Conservation (phyloP, 2,797 vertebrate genomes). For the Synaphobranchus kaupii region DNA sequence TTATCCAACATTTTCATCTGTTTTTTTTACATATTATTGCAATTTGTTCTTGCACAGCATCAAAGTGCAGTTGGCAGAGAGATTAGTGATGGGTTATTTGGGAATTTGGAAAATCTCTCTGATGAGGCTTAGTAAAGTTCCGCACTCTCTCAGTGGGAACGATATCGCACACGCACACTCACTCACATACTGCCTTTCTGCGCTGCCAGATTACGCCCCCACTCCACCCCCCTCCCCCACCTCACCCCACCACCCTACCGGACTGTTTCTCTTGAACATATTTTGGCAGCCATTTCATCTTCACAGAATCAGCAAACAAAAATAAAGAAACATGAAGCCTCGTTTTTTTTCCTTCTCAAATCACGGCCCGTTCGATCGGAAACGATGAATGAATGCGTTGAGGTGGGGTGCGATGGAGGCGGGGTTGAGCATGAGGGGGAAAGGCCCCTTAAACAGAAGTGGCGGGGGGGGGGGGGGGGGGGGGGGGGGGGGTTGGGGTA, state of each 20-base stretch:
- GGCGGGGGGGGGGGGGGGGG: too few relatives aligned
- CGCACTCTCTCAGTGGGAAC: constrained; percentile 55
- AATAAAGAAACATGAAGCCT: constrained; percentile 31
- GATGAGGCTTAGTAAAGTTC: constrained; percentile 56
- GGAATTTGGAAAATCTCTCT: constrained; percentile 41
- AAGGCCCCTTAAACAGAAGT: too few relatives aligned
- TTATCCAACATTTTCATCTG: constrained; percentile 46
- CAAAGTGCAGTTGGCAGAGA: constrained; percentile 55
- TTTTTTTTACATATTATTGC: constrained; percentile 52
- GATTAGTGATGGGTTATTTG: constrained; percentile 40
- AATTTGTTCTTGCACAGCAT: constrained; percentile 56
- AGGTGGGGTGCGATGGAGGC: too few relatives aligned
- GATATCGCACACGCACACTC: constrained; percentile 61
- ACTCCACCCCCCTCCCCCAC: constrained; percentile 29
- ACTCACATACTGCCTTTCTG: constrained; percentile 42
- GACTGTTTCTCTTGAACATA: constrained; percentile 45
- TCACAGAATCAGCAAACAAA: constrained; percentile 48
- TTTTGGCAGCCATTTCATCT: constrained; percentile 48
- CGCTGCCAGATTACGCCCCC: background rate
- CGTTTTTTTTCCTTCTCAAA: background rate
- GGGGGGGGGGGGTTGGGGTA: too few relatives aligned
- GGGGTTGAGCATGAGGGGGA: too few relatives aligned
- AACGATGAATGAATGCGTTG: too few relatives aligned
- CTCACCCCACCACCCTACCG: background rate
- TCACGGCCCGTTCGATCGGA: background rate